Evolutionary conservation across 2,888 invertebrate species (phyloP).

Genomic region (Lycophotia porphyrea): DNA sequence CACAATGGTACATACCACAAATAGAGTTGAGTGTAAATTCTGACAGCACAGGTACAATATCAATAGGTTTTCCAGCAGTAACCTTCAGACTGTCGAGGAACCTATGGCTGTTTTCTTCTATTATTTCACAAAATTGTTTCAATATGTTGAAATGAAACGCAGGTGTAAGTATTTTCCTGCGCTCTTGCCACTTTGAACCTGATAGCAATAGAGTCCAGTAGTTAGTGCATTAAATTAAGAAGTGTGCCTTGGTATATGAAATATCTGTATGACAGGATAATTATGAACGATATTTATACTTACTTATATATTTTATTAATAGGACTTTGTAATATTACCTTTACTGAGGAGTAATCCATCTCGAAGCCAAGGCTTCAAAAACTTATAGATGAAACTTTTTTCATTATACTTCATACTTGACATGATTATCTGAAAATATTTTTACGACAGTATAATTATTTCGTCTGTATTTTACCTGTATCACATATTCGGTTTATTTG

Average conservation of each 20-base stretch:
- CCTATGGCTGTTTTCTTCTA: slow-evolving; percentile 84
- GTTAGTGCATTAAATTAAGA: not conserved
- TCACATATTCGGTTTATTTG: not conserved
- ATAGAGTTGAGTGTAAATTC: slow-evolving; percentile 91
- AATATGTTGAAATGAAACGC: slow-evolving; percentile 92
- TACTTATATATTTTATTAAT: not conserved
- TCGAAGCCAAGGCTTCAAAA: slow-evolving; percentile 88
- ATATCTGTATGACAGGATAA: not conserved
- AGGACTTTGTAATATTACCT: slow-evolving; percentile 66
- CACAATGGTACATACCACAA: slow-evolving; percentile 87
- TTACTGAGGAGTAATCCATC: slow-evolving; percentile 88
- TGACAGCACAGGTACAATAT: slow-evolving; percentile 90
- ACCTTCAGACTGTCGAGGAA: slow-evolving; percentile 77
- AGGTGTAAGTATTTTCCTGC: slow-evolving; percentile 91
- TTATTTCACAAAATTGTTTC: slow-evolving; percentile 80
- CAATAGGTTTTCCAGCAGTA: slow-evolving; percentile 74
- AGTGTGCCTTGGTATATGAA: not conserved
- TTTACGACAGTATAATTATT: not conserved
- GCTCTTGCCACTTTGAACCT: slow-evolving; percentile 91
- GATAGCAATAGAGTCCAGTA: slow-evolving; percentile 1
- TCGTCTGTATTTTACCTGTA: not conserved
- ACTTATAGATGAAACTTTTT: slow-evolving; percentile 87
- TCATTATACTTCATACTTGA: slow-evolving; percentile 86
- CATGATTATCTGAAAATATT: slow-evolving; percentile 82
- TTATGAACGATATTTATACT: not conserved